Evolutionary conservation across 2,113 vertebrate species (phyloP), one percentile per base, ranked within the genome.

Genomic region (Plecotus auritus): DNA sequence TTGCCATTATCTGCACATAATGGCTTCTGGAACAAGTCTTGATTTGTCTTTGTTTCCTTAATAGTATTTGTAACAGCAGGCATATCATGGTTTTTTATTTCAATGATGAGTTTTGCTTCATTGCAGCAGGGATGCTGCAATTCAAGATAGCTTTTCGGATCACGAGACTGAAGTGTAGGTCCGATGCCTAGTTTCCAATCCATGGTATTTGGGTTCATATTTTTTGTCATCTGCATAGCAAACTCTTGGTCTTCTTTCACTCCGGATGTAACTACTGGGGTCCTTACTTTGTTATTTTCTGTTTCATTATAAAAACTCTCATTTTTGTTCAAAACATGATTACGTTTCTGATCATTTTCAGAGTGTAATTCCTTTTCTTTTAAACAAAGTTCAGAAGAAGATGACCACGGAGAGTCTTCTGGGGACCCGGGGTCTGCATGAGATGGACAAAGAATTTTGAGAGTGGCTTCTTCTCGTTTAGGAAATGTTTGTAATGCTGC

Each of bases 401-500:
- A 95, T 92, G 54, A 95, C 35, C 67, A 66, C 80, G 70, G 61
- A 64, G 37, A 2, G 54, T 82, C 47, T 35, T 91, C 66, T 28
- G 0, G 9, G 61, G 40, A 59, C 87, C 13, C 35, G 47, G 22
- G 90, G 51, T 37, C 49, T 16, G 66, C 61, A 76, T 14, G 30
- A 69, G 22, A 82, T 0, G 91, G 93, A 85, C 87, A 73, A 4
- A 97, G 95, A 94, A 98, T 98, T 95, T 99, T 97, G 20, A 94
- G 95, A 87, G 98, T 98, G 37, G 98, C 97, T 96, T 98, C 98
- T 92, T 98, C 98, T 96, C 98, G 98, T 97, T 98, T 98, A 51
- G 96, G 96, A 30, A 98, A 98, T 87, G 97, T 89, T 28, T 98
- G 96, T 11, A 98, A 35, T 49, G 32, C 35, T 74, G 0, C 32